These are phyloP conservation scores for Orthosia incerta DNA, from an alignment of 2,888 invertebrate species.

Conservation along the genomic window DNA sequence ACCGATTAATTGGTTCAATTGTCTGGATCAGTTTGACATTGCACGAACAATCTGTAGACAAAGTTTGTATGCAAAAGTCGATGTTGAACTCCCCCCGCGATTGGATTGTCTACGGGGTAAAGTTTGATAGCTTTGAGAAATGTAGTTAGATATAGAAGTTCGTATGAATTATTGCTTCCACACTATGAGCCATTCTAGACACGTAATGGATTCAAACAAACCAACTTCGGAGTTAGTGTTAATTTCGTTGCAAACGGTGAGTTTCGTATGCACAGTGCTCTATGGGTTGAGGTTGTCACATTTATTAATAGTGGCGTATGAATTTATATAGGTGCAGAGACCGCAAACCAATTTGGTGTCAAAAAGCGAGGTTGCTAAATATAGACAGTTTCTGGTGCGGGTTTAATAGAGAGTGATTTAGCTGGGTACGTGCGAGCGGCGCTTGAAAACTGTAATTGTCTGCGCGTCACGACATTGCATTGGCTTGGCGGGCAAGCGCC, in stretches of 20 bases:
- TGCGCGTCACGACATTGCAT: conserved; percentile 78
- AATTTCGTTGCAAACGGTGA: conserved; percentile 59
- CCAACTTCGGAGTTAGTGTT: conserved; percentile 59
- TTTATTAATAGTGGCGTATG: conserved; percentile 57
- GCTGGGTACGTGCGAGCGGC: conserved; percentile 72
- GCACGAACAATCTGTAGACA: conserved; percentile 83
- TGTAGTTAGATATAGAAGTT: conserved; percentile 83
- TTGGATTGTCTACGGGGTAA: conserved; percentile 84
- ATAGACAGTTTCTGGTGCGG: conserved; percentile 65
- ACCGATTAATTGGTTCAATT: conserved; percentile 87
- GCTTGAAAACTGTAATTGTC: conserved; percentile 82
- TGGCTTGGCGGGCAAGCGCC: conserved; percentile 68
- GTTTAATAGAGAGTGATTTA: conserved; percentile 78
- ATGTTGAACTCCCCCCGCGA: conserved; percentile 80
- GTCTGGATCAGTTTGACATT: conserved; percentile 85
- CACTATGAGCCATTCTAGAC: conserved; percentile 74
- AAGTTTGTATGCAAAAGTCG: conserved; percentile 89
- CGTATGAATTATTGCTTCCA: conserved; percentile 79
- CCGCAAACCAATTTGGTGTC: conserved; percentile 56
- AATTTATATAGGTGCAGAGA: conserved; percentile 53
- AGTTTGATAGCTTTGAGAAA: conserved; percentile 87
- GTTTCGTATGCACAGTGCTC: conserved; percentile 36
- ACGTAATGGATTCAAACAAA: conserved; percentile 79
- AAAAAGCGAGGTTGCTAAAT: conserved; percentile 65
- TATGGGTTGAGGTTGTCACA: conserved; percentile 43